Base-by-base conservation (phyloP, 2,797 vertebrate genomes). In the Caiman crocodilus region DNA sequence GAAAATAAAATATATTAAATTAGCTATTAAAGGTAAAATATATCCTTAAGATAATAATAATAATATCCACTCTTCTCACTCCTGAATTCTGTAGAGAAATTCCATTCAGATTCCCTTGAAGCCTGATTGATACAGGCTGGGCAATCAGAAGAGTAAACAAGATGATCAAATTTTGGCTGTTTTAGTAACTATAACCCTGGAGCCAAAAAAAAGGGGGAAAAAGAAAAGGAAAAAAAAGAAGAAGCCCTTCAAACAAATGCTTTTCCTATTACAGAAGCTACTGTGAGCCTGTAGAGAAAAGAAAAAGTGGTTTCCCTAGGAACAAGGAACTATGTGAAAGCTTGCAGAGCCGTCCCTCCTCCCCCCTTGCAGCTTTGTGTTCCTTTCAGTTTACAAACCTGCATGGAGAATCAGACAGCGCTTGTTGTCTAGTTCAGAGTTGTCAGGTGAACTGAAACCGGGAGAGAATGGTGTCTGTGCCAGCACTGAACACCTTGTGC, bases 241-340 rank as follows among this genome's bases (percentile, higher is more conserved):
- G 42, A 50, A 50, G 42, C 42, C 42, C 42, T 63, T 65, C 20
- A 17, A 20, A 30, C 59, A n/a, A 86, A 55, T 63, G n/a, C 75
- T 93, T 86, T 92, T 90, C 60, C 81, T 67, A 76, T 85, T 76
- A 95, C 35, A 94, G 81, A 95, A 96, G 73, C 16, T 23, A 58
- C 79, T 90, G 21, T 90, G 84, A 87, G 88, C 76, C 65, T 93
- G 71, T 30, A 73, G 75, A 96, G 88, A 90, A 61, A 82, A 95
- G 76, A 85, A 78, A 87, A 89, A 56, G 76, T 81, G 82, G 92
- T 97, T 95, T 92, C 95, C 59, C 50, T 96, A 92, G 95, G 92
- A 96, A 97, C 91, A 85, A 88, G 85, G 56, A 79, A 93, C 87
- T 84, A 42, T 57, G 58, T 81, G 76, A 88, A 87, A 85, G 77